A percentile compares a stretch with the other conserved stretches of the same genome.
Conservation (phyloP, 2,888 invertebrate species). For the Podabrus alpinus region DNA sequence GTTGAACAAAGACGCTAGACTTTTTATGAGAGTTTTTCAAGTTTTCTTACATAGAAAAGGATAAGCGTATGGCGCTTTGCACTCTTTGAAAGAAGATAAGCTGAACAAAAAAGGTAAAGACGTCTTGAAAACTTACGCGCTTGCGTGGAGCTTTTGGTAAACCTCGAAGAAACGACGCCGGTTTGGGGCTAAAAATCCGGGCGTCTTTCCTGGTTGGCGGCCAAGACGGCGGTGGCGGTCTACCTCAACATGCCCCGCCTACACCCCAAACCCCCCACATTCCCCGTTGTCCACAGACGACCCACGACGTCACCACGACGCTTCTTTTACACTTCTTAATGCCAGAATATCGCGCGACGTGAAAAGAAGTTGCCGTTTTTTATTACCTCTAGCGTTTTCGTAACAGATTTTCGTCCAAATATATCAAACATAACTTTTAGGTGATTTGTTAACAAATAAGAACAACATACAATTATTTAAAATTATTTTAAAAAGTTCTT, state of each 20-base stretch:
- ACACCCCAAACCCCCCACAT: conserved; percentile 46
- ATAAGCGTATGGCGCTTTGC: conserved; percentile 10
- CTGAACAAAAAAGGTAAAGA: conserved; percentile 49
- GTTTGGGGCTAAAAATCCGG: conserved; percentile 59
- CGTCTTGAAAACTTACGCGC: conserved; percentile 52
- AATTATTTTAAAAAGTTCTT: background rate
- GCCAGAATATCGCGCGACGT: conserved; percentile 54
- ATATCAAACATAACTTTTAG: background rate
- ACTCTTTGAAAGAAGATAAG: conserved; percentile 35
- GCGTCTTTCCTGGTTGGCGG: conserved; percentile 60
- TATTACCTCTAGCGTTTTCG: conserved; percentile 10
- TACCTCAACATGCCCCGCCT: conserved; percentile 59
- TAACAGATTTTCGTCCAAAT: background rate
- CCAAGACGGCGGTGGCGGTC: conserved; percentile 57
- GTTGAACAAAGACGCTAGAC: conserved; percentile 16
- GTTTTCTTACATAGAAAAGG: conserved; percentile 30
- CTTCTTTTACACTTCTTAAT: conserved; percentile 57
- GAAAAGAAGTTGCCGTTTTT: conserved; percentile 50
- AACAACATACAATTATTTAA: background rate
- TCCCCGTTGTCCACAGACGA: conserved; percentile 38
- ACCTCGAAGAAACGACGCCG: conserved; percentile 59
- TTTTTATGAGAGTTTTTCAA: conserved; percentile 1
- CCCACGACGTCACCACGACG: conserved; percentile 43
- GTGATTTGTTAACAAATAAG: background rate
- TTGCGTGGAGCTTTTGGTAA: conserved; percentile 55